Evolutionary conservation across 2,113 vertebrate species (phyloP).

Genomic region (Cebus imitator): DNA sequence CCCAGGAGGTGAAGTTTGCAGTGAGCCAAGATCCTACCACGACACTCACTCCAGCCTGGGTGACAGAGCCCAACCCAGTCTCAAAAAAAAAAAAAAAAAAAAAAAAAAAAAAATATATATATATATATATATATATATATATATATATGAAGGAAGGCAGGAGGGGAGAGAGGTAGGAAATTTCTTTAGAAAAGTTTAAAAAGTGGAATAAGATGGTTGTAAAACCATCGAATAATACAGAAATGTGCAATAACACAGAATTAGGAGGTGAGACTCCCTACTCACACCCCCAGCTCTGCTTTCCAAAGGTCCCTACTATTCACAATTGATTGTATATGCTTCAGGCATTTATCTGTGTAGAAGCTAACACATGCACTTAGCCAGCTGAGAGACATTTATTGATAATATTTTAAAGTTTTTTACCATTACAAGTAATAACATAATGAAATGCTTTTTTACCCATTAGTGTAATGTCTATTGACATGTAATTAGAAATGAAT

Average conservation of each 20-base stretch:
- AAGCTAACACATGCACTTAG: not conserved
- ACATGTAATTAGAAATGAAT: constrained; percentile 48
- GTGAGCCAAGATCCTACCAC: too few relatives aligned
- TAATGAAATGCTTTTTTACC: not conserved
- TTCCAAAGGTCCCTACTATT: not conserved
- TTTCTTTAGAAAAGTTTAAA: not conserved
- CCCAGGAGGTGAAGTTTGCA: too few relatives aligned
- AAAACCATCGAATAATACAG: not conserved
- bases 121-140: too few relatives aligned
- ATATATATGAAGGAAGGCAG: too few relatives aligned
- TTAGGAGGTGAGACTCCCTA: not conserved
- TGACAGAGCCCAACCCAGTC: too few relatives aligned
- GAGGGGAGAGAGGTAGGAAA: too few relatives aligned
- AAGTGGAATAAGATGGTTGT: not conserved
- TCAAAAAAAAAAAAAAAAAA: too few relatives aligned
- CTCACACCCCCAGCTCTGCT: not conserved
- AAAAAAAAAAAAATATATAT: too few relatives aligned
- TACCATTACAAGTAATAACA: not conserved
- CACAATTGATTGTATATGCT: not conserved
- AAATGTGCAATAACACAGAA: not conserved
- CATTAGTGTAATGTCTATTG: not conserved
- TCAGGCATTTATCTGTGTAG: not conserved
- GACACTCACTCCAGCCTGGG: too few relatives aligned
- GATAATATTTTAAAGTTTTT: not conserved
- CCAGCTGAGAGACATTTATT: not conserved